Percentiles rank a stretch among this genome's conserved stretches.
Evolutionary conservation across 1,140 invertebrate genomes (phyloP).

Genomic region (Hylaeus anthracinus): DNA sequence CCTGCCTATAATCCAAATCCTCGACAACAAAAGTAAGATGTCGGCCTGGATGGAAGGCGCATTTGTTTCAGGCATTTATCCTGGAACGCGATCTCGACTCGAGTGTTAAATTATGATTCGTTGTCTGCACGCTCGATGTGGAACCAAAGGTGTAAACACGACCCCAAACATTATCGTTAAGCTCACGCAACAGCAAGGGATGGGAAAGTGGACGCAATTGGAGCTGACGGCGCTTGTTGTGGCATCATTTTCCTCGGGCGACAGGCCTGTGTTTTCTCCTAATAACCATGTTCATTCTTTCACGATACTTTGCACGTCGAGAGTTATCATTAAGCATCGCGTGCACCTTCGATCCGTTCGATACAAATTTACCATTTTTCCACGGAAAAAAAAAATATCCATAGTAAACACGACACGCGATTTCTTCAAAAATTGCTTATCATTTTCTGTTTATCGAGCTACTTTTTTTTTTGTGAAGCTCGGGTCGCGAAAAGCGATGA

Average conservation of each 20-base stretch:
- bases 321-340: background rate
- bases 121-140: constrained; percentile 24
- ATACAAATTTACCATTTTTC: background rate
- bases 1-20: too few relatives aligned
- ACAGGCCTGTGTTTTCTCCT: constrained; percentile 6
- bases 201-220: constrained; percentile 49
- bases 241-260: constrained; percentile 27
- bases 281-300: constrained; percentile 6
- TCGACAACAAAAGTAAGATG: constrained; percentile 6
- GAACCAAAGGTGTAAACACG: constrained; percentile 48
- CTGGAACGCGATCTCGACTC: constrained; percentile 28
- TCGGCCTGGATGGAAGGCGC: background rate
- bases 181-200: constrained; percentile 43
- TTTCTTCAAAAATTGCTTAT: too few relatives aligned
- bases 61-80: constrained; percentile 8
- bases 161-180: constrained; percentile 54
- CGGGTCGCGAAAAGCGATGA: too few relatives aligned
- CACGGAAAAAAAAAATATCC: background rate
- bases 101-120: constrained; percentile 42
- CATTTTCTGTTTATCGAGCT: too few relatives aligned
- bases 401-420: background rate
- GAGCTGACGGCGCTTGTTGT: constrained; percentile 40
- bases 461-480: too few relatives aligned
- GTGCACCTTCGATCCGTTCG: background rate
- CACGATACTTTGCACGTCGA: background rate